These are phyloP conservation scores for Dallia pectoralis DNA, from an alignment of 2,797 vertebrate genomes.

Conservation along the genomic window DNA sequence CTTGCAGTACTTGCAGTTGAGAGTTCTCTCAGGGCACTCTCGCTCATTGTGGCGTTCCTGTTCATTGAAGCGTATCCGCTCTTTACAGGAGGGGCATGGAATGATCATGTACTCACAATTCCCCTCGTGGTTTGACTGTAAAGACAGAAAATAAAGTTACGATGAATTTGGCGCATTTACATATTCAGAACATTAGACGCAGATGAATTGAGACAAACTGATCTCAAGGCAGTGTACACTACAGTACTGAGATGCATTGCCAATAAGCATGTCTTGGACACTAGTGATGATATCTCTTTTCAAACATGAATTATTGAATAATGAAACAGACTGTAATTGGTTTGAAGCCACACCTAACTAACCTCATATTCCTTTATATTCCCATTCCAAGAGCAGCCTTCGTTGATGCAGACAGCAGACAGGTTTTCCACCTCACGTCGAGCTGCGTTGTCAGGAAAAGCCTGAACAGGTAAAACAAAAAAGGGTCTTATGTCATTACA, in stretches of 20 bases:
- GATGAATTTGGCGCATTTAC: background rate
- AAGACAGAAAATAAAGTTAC: slow-evolving; percentile 2
- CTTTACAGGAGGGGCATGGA: slow-evolving; percentile 81
- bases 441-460: slow-evolving; percentile 95
- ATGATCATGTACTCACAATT: slow-evolving; percentile 81
- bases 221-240: background rate
- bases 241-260: background rate
- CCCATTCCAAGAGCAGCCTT: slow-evolving; percentile 90
- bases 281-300: background rate
- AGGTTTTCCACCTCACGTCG: slow-evolving; percentile 94
- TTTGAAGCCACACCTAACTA: background rate
- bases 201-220: slow-evolving; percentile 9
- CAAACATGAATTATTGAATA: background rate
- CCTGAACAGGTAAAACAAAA: slow-evolving; percentile 65
- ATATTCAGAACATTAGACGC: background rate
- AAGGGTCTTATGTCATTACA: slow-evolving; percentile 1
- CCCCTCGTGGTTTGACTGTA: slow-evolving; percentile 75
- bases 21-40: slow-evolving; percentile 82
- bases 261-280: background rate
- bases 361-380: slow-evolving; percentile 97
- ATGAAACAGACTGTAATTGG: background rate
- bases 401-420: slow-evolving; percentile 85
- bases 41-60: slow-evolving; percentile 81
- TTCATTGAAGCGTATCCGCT: slow-evolving; percentile 78
- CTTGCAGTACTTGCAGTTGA: slow-evolving; percentile 85